Evolutionary conservation across 2,797 vertebrate genomes (phyloP).

Genomic region (Xenops minutus): DNA sequence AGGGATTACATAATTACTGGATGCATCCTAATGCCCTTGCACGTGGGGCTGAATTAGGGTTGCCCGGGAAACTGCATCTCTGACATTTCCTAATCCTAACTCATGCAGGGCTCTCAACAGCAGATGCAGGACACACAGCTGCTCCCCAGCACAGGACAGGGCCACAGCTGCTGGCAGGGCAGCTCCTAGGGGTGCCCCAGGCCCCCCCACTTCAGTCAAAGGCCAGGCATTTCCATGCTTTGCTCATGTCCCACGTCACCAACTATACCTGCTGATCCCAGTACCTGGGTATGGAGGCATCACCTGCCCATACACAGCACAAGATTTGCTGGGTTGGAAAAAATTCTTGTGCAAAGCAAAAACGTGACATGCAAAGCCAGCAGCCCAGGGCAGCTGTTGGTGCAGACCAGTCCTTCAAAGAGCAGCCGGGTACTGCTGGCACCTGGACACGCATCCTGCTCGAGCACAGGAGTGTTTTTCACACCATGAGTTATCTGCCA

Average conservation of each 20-base stretch:
- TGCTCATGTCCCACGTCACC: fast-evolving
- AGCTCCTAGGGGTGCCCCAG: not conserved
- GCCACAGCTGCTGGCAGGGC: fast-evolving
- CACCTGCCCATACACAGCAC: fast-evolving
- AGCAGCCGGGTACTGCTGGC: not conserved
- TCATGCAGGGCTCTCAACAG: fast-evolving
- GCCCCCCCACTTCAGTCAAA: fast-evolving
- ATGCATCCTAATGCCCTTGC: not conserved
- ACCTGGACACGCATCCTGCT: fast-evolving
- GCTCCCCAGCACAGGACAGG: fast-evolving
- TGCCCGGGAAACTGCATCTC: slow-evolving; percentile 6
- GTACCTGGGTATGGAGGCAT: fast-evolving
- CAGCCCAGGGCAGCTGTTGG: not conserved
- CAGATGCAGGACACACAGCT: fast-evolving
- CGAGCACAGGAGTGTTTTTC: fast-evolving
- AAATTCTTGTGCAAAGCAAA: not conserved
- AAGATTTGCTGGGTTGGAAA: not conserved
- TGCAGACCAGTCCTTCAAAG: not conserved
- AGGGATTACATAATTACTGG: fast-evolving
- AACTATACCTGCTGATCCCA: not conserved
- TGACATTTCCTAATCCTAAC: not conserved
- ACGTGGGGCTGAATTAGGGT: not conserved
- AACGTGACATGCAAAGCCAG: not conserved
- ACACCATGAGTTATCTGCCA: not conserved
- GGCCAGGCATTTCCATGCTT: not conserved